Conservation (phyloP, 2,113 vertebrate genomes). For the Siniperca knerii region DNA sequence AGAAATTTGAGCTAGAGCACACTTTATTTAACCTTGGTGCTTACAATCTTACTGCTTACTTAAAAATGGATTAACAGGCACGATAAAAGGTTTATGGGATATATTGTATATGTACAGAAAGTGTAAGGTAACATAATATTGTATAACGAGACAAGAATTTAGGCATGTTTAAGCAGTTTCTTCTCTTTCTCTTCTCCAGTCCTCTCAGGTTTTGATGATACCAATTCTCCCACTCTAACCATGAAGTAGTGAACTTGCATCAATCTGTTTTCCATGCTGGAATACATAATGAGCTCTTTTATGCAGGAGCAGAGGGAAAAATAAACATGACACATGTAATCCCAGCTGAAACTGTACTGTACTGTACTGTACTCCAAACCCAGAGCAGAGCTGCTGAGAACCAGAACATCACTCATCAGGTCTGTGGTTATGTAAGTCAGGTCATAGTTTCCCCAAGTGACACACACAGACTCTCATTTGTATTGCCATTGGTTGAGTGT, state of each 20-base stretch:
- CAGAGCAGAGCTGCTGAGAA: constrained; percentile 29
- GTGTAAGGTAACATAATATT: too few relatives aligned
- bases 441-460: constrained; percentile 55
- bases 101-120: background rate
- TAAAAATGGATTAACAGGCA: background rate
- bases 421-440: constrained; percentile 47
- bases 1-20: background rate
- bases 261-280: background rate
- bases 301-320: constrained; percentile 21
- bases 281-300: constrained; percentile 40
- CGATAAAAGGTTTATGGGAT: background rate
- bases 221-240: background rate
- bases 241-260: background rate
- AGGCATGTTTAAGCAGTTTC: background rate
- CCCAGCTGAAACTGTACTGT: constrained; percentile 26
- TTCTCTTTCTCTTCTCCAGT: background rate
- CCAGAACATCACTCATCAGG: constrained; percentile 39
- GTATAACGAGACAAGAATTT: background rate
- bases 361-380: background rate
- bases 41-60: background rate
- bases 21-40: background rate
- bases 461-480: constrained; percentile 16
- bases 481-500: constrained; percentile 3
- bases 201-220: background rate
- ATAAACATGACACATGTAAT: constrained; percentile 34